Evolutionary conservation across 1,140 invertebrate species (phyloP), one percentile per base, ranked within the genome.

Genomic region (Drosophila pandora): DNA sequence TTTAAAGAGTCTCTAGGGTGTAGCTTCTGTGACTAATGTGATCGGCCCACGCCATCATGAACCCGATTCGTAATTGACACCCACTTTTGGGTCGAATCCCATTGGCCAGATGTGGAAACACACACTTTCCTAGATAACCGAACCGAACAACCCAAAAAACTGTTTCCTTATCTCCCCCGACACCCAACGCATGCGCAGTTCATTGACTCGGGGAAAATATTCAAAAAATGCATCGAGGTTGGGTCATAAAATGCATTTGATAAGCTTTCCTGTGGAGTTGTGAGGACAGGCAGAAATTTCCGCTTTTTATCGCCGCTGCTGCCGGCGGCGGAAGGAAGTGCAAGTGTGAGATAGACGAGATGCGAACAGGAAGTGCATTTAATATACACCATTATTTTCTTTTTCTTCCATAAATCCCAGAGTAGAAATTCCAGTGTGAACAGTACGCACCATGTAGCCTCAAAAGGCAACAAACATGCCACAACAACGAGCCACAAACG

Each of bases 51-150:
- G n/a, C n/a, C n/a, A n/a, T n/a, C n/a, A n/a, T n/a, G n/a, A n/a
- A n/a, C n/a, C n/a, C n/a, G n/a, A n/a, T n/a, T n/a, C n/a, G 83
- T 88, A 88, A 88, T 88, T 88, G 83, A 88, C 83, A 88, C 83
- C 83, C 83, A 88, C 83, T 83, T 88, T 78, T 43, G 34, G 62
- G 47, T 48, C 25, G 30, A 32, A 32, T 74, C 73, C 52, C 73
- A 74, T 64, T 74, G 59, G 69, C 17, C 50, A 76, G 81, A 84
- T 84, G 79, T 76, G 84, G 55, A 69, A 84, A 79, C 78, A 84
- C 67, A 79, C 78, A 84, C 67, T 75, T 76, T 84, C 57, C 25
- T 61, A 84, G 80, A 83, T 84, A 79, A 78, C 59, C 54, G 13
- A 59, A 74, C 39, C 0, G 4, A 43, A 59, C 32, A 32, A n/a